Percentiles rank a stretch among this genome's conserved stretches.
These are phyloP conservation scores for Chrysaora quinquecirrha DNA, from an alignment of 30 jellyfish, hydroid and myxozoan species.

Conservation along the genomic window DNA sequence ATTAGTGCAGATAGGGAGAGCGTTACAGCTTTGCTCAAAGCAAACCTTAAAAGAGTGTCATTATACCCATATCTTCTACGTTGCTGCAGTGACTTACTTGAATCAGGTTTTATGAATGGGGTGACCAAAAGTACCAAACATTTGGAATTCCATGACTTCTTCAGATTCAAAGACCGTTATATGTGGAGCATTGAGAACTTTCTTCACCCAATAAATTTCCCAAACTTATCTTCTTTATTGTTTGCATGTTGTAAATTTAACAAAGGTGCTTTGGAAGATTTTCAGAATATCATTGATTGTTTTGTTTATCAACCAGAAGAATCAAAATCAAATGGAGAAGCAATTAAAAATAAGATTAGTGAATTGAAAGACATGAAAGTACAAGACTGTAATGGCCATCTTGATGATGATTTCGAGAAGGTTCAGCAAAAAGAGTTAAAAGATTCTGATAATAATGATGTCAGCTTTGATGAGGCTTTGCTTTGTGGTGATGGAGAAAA, in stretches of 20 bases:
- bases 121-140: background rate
- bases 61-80: background rate
- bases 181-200: background rate
- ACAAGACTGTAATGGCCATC: background rate
- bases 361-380: no score
- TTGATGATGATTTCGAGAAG: background rate
- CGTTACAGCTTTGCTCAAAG: background rate
- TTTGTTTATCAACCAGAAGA: background rate
- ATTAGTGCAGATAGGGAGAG: background rate
- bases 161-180: background rate
- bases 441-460: background rate
- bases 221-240: background rate
- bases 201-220: background rate
- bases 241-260: background rate
- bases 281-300: background rate
- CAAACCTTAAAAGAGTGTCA: background rate
- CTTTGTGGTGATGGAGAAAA: background rate
- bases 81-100: background rate
- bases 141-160: background rate
- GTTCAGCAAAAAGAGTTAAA: background rate
- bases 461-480: background rate
- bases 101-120: background rate
- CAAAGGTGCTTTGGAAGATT: background rate
- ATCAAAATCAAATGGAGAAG: no score
- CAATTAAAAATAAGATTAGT: no score